Evolutionary conservation across 2,113 vertebrate species (phyloP).

Genomic region (Crocuta crocuta): DNA sequence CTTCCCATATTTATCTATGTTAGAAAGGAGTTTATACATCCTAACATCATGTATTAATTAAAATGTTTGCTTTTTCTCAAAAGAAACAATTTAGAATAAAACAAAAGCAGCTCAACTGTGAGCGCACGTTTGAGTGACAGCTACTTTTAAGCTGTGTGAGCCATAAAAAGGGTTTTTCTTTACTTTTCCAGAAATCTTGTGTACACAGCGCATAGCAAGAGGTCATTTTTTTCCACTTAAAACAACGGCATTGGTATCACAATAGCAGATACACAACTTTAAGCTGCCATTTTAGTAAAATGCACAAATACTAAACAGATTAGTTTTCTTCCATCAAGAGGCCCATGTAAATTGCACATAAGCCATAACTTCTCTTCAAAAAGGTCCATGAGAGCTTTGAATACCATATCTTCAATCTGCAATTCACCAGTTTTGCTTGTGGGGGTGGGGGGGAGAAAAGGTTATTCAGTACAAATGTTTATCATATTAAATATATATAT

Average conservation of each 20-base stretch:
- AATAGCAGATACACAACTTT: constrained; percentile 97
- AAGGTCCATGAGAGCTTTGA: constrained; percentile 89
- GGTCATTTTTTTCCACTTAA: constrained; percentile 96
- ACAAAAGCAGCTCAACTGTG: constrained; percentile 96
- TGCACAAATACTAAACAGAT: constrained; percentile 95
- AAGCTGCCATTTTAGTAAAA: constrained; percentile 96
- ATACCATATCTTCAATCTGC: constrained; percentile 86
- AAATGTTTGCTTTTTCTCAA: constrained; percentile 90
- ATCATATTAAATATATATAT: constrained; percentile 84
- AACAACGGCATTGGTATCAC: constrained; percentile 98
- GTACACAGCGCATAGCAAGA: constrained; percentile 97
- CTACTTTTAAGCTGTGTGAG: constrained; percentile 95
- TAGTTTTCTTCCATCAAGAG: constrained; percentile 92
- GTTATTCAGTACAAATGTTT: constrained; percentile 88
- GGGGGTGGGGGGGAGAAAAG: constrained; percentile 84
- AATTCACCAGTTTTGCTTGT: constrained; percentile 89
- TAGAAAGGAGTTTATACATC: background rate
- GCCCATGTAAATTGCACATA: constrained; percentile 89
- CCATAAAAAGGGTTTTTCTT: constrained; percentile 94
- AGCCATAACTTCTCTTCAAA: constrained; percentile 89
- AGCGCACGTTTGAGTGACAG: constrained; percentile 95
- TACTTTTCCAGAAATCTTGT: constrained; percentile 98
- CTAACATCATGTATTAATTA: background rate
- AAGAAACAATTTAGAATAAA: constrained; percentile 99
- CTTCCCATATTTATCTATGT: background rate